Percentiles rank a stretch among this genome's conserved stretches.
phyloP scores from a whole-genome alignment of 2,113 vertebrate species.

The Neopipo cinnamomea region DNA sequence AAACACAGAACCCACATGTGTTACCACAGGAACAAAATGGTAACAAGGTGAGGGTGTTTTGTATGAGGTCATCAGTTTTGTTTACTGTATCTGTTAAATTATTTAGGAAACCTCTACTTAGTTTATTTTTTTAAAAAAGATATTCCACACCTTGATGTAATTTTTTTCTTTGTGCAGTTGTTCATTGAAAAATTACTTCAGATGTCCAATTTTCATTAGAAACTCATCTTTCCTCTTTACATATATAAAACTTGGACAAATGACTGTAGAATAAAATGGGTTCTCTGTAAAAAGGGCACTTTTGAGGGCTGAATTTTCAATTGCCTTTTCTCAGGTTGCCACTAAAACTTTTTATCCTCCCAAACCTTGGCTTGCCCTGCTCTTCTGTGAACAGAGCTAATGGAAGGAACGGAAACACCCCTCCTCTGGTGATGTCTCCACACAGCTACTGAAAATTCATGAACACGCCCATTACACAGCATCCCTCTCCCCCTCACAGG shows the following conservation, averaged over 20 bases:
- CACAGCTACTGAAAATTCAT: neutral
- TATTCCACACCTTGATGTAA: neutral
- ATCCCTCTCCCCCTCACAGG: neutral
- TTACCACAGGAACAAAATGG: slow-evolving; percentile 10
- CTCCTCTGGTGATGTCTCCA: neutral
- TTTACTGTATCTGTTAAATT: slow-evolving; percentile 15
- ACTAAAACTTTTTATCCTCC: neutral
- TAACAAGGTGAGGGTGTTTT: neutral
- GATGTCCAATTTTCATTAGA: neutral
- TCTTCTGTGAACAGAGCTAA: neutral
- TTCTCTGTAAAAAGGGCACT: neutral
- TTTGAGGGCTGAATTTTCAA: neutral
- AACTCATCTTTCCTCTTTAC: neutral
- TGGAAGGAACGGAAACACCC: neutral
- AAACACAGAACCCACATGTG: neutral
- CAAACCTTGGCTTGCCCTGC: neutral
- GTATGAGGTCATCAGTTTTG: neutral
- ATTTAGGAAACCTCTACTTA: slow-evolving; percentile 38
- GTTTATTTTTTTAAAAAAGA: slow-evolving; percentile 26
- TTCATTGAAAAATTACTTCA: neutral
- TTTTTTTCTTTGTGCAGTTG: neutral
- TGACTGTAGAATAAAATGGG: neutral
- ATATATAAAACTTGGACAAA: neutral
- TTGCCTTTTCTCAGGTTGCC: neutral
- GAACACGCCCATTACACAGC: neutral